Evolutionary conservation across 2,888 invertebrate species (phyloP).

Genomic region (Petrolisthes cinctipes): DNA sequence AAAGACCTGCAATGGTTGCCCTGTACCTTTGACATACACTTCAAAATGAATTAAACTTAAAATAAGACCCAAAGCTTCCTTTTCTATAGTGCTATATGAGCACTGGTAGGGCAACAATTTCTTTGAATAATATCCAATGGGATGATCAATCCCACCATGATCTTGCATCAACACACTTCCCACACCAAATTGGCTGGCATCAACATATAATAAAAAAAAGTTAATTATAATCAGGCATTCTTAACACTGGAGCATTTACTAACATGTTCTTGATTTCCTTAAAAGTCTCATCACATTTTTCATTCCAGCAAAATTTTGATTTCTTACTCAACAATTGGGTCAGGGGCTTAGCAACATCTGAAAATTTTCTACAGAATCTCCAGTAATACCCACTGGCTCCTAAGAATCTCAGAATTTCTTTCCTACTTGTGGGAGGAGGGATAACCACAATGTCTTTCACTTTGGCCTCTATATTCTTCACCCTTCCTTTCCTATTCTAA

Average conservation of each 20-base stretch:
- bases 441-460: conserved; percentile 9
- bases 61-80: conserved; percentile 1
- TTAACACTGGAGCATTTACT: conserved; percentile 1
- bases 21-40: too few species aligned
- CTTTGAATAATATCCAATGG: conserved; percentile 12
- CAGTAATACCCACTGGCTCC: conserved; percentile 26
- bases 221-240: not conserved
- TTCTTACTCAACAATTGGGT: conserved; percentile 21
- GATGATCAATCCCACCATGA: conserved; percentile 11
- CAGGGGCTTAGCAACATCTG: not conserved
- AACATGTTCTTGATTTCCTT: not conserved
- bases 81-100: not conserved
- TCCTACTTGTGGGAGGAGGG: conserved; percentile 7
- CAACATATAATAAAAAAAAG: conserved; percentile 25
- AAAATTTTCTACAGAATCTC: conserved; percentile 10
- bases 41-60: too few species aligned
- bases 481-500: conserved; percentile 6
- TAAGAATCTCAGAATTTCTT: conserved; percentile 8
- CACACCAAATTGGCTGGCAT: conserved; percentile 17
- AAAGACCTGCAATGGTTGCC: too few species aligned
- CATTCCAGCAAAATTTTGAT: conserved; percentile 19
- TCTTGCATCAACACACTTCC: conserved; percentile 7
- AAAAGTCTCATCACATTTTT: not conserved
- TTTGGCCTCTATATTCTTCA: not conserved
- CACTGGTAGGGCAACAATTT: not conserved